Conservation (phyloP, 2,113 vertebrate species). For the Dolichallabes microphthalmus region DNA sequence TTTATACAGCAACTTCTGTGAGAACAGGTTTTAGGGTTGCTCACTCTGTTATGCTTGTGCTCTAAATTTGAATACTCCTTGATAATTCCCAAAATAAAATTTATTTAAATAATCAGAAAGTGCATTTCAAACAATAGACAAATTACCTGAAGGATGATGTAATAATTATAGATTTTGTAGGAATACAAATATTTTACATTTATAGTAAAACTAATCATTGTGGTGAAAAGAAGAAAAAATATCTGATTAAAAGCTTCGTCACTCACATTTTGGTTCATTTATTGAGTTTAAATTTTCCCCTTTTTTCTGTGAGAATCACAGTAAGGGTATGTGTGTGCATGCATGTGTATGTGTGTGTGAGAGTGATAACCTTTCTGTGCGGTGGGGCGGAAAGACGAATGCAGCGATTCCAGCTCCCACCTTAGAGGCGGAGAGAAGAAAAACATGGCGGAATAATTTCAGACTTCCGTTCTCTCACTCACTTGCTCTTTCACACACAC, state of each 20-base stretch:
- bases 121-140: not conserved
- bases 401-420: conserved; percentile 10
- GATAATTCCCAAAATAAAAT: not conserved
- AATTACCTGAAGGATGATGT: not conserved
- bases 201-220: not conserved
- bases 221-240: not conserved
- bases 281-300: not conserved
- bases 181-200: not conserved
- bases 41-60: not conserved
- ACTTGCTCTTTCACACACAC: not conserved
- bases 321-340: not conserved
- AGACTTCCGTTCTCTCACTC: conserved; percentile 34
- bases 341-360: not conserved
- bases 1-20: no score
- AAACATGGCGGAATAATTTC: conserved; percentile 10
- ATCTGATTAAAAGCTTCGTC: not conserved
- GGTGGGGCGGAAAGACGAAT: not conserved
- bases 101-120: not conserved
- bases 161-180: not conserved
- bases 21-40: not conserved
- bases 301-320: not conserved
- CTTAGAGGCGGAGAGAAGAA: not conserved
- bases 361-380: not conserved
- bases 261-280: not conserved
- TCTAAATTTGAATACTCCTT: not conserved